Percentiles rank a stretch among this genome's conserved stretches.
Evolutionary conservation across 1,140 invertebrate genomes (phyloP).

Genomic region (Adelges cooleyi): DNA sequence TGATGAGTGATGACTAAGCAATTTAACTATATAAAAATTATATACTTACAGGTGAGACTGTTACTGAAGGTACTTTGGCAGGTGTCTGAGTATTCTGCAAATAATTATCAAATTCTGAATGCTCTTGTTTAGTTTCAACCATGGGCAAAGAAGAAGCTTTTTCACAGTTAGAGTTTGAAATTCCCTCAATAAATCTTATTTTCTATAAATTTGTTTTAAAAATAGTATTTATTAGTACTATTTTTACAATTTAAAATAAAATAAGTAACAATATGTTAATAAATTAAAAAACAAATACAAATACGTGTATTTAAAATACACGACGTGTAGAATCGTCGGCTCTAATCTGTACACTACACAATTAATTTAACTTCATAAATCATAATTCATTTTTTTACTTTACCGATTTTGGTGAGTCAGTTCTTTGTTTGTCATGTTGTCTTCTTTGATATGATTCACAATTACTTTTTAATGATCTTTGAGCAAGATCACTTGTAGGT

Average conservation of each 20-base stretch:
- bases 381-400: not conserved
- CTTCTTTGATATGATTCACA: slow-evolving; percentile 3
- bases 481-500: not conserved
- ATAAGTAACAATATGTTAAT: not conserved
- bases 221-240: too few species aligned
- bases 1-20: too few species aligned
- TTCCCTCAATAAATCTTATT: slow-evolving; percentile 4
- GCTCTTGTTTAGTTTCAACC: not conserved
- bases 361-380: too few species aligned
- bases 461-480: slow-evolving; percentile 1
- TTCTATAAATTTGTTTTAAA: slow-evolving; percentile 16
- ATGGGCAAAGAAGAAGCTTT: not conserved
- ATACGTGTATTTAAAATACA: too few species aligned
- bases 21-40: too few species aligned
- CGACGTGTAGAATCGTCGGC: too few species aligned
- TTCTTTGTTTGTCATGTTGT: not conserved
- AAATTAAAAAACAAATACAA: not conserved
- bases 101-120: not conserved
- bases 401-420: slow-evolving; percentile 1
- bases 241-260: not conserved
- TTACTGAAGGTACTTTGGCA: not conserved
- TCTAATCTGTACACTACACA: too few species aligned
- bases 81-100: slow-evolving; percentile 2
- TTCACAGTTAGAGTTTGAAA: slow-evolving; percentile 11
- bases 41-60: slow-evolving; percentile 4